Evolutionary conservation across 1,140 invertebrate genomes (phyloP), one percentile per base, ranked within the genome.

Genomic region (Rhynchophorus ferrugineus): DNA sequence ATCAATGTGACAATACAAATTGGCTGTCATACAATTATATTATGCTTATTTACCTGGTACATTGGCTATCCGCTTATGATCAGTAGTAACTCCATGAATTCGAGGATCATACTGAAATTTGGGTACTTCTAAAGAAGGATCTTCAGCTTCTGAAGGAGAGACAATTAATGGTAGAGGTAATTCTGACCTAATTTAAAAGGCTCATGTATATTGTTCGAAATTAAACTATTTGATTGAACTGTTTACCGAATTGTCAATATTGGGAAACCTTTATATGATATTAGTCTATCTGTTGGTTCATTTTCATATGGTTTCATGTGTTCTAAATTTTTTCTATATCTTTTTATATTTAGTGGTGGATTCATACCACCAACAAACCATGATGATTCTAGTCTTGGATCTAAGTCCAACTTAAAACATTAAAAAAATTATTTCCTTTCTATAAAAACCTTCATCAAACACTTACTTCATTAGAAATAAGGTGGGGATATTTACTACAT

Each of bases 321-420:
- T 0, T 58, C 24, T 21, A 24, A 13, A 3, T 55, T 51, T 38
- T 34, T 45, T 18, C 54, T 24, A n/a, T 56, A 66, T 45, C 67
- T 74, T 3, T 65, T 64, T 2, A 76, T 59, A 57, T 63, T 62
- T 34, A 64, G 51, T n/a, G 77, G 71, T 1, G 78, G 74, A 57
- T 79, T 65, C 56, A 86, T 74, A 51, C 84, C 83, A 53, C 87
- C 87, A 46, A 77, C 75, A 59, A 75, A 76, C 89, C 89, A 91
- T 67, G 85, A 88, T 38, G 87, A 80, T 75, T 91, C 87, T 58
- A 84, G 69, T 29, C 87, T 72, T 5, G 88, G 83, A 54, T 85
- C 77, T 64, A 76, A 73, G 68, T 91, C 87, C 36, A 83, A 67
- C 76, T 82, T 54, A 48, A 73, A 56, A 48, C 38, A 51, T 11